A percentile compares a stretch with the other conserved stretches of the same genome.
Evolutionary conservation across 2,113 vertebrate species (phyloP).

Genomic region (Psophia crepitans): DNA sequence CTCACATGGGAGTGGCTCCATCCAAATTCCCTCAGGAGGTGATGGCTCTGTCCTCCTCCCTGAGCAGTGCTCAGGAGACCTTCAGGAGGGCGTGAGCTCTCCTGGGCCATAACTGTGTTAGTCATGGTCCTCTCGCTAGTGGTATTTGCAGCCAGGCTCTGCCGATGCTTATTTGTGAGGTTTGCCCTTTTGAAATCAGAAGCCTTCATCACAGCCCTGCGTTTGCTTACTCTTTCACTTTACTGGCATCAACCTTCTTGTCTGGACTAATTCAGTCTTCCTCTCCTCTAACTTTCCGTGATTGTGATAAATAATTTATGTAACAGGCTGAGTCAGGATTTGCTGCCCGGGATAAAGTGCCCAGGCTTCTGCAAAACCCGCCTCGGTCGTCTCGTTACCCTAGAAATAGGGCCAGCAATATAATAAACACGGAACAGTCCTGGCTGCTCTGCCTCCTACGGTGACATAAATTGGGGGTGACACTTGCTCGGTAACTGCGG

Average conservation of each 20-base stretch:
- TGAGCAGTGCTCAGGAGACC: not conserved
- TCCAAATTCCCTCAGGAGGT: not conserved
- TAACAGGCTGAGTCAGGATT: constrained; percentile 17
- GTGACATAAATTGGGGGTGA: not conserved
- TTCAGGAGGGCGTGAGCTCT: not conserved
- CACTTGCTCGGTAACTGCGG: not conserved
- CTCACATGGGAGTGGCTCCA: not conserved
- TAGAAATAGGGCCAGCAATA: not conserved
- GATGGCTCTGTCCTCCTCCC: not conserved
- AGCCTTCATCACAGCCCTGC: not conserved
- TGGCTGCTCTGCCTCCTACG: not conserved
- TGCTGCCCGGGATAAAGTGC: not conserved
- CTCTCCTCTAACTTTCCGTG: not conserved
- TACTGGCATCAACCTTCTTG: accelerated
- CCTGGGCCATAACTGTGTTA: not conserved
- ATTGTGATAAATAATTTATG: constrained; percentile 4
- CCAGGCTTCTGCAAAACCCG: not conserved
- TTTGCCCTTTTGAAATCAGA: not conserved
- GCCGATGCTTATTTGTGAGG: not conserved
- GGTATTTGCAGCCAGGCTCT: not conserved
- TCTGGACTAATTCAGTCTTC: not conserved
- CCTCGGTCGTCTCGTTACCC: not conserved
- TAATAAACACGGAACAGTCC: not conserved
- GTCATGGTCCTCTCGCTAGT: not conserved
- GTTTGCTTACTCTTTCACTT: not conserved